phyloP scores from a whole-genome alignment of 1,140 invertebrate genomes.

The Diabrotica virgifera region DNA sequence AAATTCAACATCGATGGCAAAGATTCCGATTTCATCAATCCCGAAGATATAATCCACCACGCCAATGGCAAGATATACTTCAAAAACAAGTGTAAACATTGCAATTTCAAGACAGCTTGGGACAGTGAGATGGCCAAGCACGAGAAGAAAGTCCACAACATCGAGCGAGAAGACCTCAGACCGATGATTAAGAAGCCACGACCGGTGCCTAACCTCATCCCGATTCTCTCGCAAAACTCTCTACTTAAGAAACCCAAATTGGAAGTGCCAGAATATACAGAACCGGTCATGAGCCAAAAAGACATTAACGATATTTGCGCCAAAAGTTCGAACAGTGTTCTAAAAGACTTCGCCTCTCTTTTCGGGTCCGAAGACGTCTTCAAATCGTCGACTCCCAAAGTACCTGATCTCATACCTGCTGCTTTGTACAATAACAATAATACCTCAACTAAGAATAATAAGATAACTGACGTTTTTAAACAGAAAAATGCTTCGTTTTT shows the following conservation, averaged over 20 bases:
- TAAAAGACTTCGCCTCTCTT: conserved; percentile 53
- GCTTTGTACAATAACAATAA: conserved; percentile 22
- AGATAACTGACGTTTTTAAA: conserved; percentile 51
- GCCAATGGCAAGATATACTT: conserved; percentile 51
- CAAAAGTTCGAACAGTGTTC: conserved; percentile 47
- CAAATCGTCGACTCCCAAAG: conserved; percentile 26
- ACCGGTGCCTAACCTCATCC: conserved; percentile 70
- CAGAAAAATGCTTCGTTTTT: conserved; percentile 78
- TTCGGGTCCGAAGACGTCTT: conserved; percentile 51
- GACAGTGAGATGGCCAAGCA: conserved; percentile 56
- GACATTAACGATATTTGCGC: conserved; percentile 51
- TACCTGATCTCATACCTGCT: conserved; percentile 35
- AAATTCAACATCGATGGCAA: conserved; percentile 15
- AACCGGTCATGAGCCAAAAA: conserved; percentile 45
- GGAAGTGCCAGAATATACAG: conserved; percentile 22
- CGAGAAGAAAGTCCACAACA: conserved; percentile 53
- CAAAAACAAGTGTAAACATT: conserved; percentile 47
- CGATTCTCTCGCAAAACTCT: conserved; percentile 51
- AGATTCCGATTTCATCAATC: conserved; percentile 51
- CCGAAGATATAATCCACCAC: conserved; percentile 52
- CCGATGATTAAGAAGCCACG: conserved; percentile 52
- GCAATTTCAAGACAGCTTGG: conserved; percentile 49
- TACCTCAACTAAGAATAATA: conserved; percentile 43
- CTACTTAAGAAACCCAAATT: conserved; percentile 5
- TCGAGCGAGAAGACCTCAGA: conserved; percentile 36